These are phyloP conservation scores for Brachypodius melanocephalos DNA, from an alignment of 2,113 vertebrate species.

Conservation along the genomic window DNA sequence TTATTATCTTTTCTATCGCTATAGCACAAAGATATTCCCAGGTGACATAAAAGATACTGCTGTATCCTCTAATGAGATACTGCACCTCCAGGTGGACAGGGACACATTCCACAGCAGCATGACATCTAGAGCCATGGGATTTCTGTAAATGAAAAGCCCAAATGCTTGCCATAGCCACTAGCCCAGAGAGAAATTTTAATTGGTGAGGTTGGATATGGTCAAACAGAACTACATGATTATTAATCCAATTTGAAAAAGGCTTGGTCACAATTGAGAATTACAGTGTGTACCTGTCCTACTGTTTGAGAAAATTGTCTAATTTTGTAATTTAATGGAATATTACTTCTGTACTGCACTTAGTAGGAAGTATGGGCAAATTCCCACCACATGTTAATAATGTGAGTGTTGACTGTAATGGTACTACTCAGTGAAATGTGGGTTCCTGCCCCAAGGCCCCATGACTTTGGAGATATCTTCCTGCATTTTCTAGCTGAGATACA, in stretches of 20 bases:
- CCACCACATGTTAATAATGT: not conserved
- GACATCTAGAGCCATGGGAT: not conserved
- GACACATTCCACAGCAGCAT: not conserved
- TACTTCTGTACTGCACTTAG: not conserved
- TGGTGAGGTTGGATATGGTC: not conserved
- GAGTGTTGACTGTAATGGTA: not conserved
- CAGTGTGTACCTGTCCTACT: not conserved
- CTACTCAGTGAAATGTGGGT: not conserved
- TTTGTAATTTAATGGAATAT: not conserved
- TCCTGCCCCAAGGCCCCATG: not conserved
- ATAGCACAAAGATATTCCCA: not conserved
- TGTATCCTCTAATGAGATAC: not conserved
- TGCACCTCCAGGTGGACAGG: not conserved
- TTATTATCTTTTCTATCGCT: not conserved
- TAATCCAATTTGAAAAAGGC: not conserved
- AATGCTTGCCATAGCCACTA: not conserved
- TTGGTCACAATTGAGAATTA: not conserved
- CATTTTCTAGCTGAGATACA: not conserved
- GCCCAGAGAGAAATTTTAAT: not conserved
- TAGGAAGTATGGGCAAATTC: not conserved
- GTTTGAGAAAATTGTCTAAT: not conserved
- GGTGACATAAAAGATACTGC: not conserved
- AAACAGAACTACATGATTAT: not conserved
- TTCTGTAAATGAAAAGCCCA: not conserved
- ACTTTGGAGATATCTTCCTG: not conserved